phyloP scores from a whole-genome alignment of 2,113 vertebrate species.

The Leptocoma aspasia region DNA sequence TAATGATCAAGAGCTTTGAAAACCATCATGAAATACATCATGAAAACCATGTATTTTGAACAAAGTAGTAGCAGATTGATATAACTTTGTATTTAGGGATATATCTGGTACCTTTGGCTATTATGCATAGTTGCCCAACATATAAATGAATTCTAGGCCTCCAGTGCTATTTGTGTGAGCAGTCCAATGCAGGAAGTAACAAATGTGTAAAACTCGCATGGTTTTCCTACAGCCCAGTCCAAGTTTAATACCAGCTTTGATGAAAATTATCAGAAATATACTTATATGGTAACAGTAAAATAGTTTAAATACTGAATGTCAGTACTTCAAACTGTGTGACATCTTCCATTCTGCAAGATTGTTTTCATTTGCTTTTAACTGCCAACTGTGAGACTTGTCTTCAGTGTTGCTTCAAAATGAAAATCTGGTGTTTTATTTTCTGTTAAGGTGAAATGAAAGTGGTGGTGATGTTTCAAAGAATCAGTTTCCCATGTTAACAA shows the following conservation, averaged over 20 bases:
- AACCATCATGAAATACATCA: too few species aligned
- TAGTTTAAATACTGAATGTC: neutral
- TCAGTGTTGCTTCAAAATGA: neutral
- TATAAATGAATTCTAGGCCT: neutral
- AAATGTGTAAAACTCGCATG: neutral
- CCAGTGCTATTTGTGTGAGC: neutral
- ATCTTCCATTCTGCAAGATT: neutral
- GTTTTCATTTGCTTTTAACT: neutral
- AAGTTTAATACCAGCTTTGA: neutral
- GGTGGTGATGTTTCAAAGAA: neutral
- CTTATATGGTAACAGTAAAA: neutral
- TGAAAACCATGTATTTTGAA: neutral
- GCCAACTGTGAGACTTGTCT: neutral
- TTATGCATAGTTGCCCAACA: neutral
- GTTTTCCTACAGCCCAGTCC: neutral
- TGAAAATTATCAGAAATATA: slow-evolving; percentile 3
- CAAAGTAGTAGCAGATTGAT: neutral
- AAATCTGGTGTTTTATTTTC: neutral
- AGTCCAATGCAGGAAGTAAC: neutral
- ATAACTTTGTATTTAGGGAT: neutral
- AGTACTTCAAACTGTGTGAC: neutral
- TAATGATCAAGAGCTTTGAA: neutral
- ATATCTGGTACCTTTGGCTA: neutral
- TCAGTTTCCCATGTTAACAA: neutral
- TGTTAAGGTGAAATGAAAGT: neutral